Base-by-base conservation (phyloP, 1,140 invertebrate genomes). In the Leguminivora glycinivorella region DNA sequence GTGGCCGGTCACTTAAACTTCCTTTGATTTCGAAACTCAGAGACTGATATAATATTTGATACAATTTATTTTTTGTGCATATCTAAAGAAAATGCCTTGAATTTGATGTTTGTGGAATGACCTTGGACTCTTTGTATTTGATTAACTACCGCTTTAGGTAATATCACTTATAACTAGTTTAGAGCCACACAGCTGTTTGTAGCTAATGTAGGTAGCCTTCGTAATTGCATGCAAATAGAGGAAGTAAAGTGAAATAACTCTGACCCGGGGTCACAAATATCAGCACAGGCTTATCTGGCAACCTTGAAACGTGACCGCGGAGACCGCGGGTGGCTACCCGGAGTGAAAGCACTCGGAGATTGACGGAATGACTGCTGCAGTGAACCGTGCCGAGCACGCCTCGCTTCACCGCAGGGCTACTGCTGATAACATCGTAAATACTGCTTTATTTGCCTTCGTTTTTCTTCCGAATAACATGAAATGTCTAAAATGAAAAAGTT, bases 191-290 rank as follows among this genome's bases (percentile, higher is more conserved):
- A 6, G 43, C n/a, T 47, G 6, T 47, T n/a, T 47, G n/a, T 47
- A 10, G 34, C 34, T 38, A 47, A n/a, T n/a, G n/a, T n/a, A n/a
- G n/a, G n/a, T n/a, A n/a, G n/a, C n/a, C n/a, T n/a, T 87, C 88
- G 88, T 89, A 84, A 90, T 88, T 85, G 88, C 86, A 88, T 85
- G 88, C 88, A 86, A 89, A 86, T 89, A 87, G 76, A 87, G 88
- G 87, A 89, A 78, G 71, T 78, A 72, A 87, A 80, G 83, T 78
- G 80, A 85, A 85, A 85, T 79, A 81, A 87, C 78, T 83, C 69
- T 86, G 82, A 85, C 81, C 83, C 77, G 79, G 72, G 83, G 80
- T 75, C 77, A 78, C 80, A 80, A 83, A 85, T 85, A 85, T 83
- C 79, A 79, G 76, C 74, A 74, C 72, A 77, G 71, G 75, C 73